phyloP scores from a whole-genome alignment of 2,888 invertebrate genomes.

The Pocota personata region DNA sequence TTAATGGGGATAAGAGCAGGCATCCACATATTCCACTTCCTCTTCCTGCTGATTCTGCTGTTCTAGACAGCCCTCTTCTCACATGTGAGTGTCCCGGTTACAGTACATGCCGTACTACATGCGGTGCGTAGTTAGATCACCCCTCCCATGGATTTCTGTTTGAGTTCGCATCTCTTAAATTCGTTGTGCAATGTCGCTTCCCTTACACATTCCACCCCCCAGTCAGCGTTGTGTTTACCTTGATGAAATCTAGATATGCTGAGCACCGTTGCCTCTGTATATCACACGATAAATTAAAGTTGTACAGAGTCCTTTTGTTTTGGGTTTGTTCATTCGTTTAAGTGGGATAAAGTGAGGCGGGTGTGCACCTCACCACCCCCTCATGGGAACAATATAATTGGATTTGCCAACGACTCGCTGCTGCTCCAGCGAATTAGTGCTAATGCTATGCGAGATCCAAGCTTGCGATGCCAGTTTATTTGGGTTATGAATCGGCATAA shows the following conservation, averaged over 20 bases:
- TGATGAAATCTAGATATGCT: slow-evolving; percentile 63
- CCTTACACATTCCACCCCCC: slow-evolving; percentile 20
- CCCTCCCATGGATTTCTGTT: slow-evolving; percentile 55
- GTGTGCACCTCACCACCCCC: slow-evolving; percentile 23
- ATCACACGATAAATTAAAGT: slow-evolving; percentile 60
- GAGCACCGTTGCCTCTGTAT: slow-evolving; percentile 28
- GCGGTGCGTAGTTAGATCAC: slow-evolving; percentile 14
- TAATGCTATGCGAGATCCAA: slow-evolving; percentile 71
- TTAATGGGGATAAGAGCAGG: slow-evolving; percentile 76
- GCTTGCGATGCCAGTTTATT: slow-evolving; percentile 70
- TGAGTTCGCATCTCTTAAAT: slow-evolving; percentile 50
- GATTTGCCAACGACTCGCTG: slow-evolving; percentile 59
- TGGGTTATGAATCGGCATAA: slow-evolving; percentile 73
- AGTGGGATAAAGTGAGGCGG: slow-evolving; percentile 20
- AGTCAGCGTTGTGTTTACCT: slow-evolving; percentile 46
- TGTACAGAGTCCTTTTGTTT: slow-evolving; percentile 60
- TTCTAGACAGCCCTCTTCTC: slow-evolving; percentile 20
- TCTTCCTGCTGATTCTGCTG: slow-evolving; percentile 4
- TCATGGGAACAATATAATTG: slow-evolving; percentile 71
- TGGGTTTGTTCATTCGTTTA: slow-evolving; percentile 45
- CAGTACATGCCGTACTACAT: slow-evolving; percentile 41
- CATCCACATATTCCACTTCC: slow-evolving; percentile 37
- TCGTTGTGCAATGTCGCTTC: slow-evolving; percentile 64
- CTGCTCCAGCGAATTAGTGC: slow-evolving; percentile 64
- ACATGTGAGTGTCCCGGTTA: background rate